Conservation (phyloP, 2,113 vertebrate genomes). For the Genyomyrus donnyi region DNA sequence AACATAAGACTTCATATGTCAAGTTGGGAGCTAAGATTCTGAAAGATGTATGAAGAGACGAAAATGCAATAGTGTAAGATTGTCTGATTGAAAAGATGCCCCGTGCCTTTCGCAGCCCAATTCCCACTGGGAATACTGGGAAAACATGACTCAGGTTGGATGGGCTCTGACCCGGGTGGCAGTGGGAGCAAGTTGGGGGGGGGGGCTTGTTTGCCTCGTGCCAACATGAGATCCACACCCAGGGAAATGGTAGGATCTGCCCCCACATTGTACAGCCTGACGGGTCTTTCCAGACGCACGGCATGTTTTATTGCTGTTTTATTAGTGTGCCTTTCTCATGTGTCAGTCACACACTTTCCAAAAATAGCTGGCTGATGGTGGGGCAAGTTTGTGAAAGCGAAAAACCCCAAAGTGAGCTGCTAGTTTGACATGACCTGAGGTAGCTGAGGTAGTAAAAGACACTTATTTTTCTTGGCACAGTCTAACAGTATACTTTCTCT, state of each 20-base stretch:
- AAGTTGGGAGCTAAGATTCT: not conserved
- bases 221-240: not conserved
- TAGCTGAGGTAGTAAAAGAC: conserved; percentile 51
- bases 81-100: not conserved
- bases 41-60: not conserved
- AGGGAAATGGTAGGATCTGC: conserved; percentile 42
- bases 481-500: not conserved
- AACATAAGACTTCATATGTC: not conserved
- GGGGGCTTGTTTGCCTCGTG: not conserved
- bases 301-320: conserved; percentile 44
- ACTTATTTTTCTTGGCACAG: conserved; percentile 41
- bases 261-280: conserved; percentile 24
- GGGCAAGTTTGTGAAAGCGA: conserved; percentile 56
- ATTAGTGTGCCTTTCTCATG: conserved; percentile 56
- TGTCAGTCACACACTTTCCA: conserved; percentile 51
- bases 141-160: not conserved
- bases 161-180: not conserved
- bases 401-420: conserved; percentile 60
- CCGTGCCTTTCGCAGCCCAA: not conserved
- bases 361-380: conserved; percentile 58
- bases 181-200: not conserved
- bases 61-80: not conserved
- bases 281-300: conserved; percentile 36
- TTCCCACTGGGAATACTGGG: not conserved
- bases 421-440: conserved; percentile 53